Base-by-base conservation (phyloP, 2,797 vertebrate species). In the Chaenodraco wilsoni region DNA sequence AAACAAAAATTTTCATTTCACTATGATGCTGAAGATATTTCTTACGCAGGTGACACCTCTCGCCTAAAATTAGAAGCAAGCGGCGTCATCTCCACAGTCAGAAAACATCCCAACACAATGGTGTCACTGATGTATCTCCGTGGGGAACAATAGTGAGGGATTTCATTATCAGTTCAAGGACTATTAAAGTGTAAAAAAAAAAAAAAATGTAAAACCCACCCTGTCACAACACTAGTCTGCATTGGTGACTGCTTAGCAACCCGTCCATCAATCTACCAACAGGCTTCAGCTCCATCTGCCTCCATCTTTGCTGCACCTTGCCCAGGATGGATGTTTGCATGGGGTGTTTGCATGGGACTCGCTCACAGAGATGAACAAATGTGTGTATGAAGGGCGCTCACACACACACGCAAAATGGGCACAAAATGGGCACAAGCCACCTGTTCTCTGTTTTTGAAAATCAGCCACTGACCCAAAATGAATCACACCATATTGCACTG, bases 201-300 rank as follows among this genome's bases (percentile, higher is more conserved):
- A n/a, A 5, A 67, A 31, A 72, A 77, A 74, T 62, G 23, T 76
- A 63, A 69, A 64, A 64, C 54, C 43, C 72, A 50, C 50, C 61
- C 81, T 79, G 83, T 83, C 85, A 87, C 77, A 71, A 54, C 74
- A 70, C 69, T 17, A 13, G 56, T 67, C 58, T 62, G 79, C 76
- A 78, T 90, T 81, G 84, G 75, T 86, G 87, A 78, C 83, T 88
- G 85, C 83, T 85, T 81, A 84, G 87, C 52, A 64, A 81, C 80
- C 65, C 78, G 3, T 69, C 84, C 78, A 89, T 89, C 88, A 82
- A 84, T 91, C 90, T 71, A 45, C 17, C 65, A 19, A 69, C 69
- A 15, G 10, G 41, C 76, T 82, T 72, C 67, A 11, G 46, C 33
- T 41, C 73, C 74, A 40, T 86, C 87, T 79, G 88, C 81, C 78